These are phyloP conservation scores for Delichon dasypus DNA, from an alignment of 2,797 vertebrate genomes.

Conservation along the genomic window DNA sequence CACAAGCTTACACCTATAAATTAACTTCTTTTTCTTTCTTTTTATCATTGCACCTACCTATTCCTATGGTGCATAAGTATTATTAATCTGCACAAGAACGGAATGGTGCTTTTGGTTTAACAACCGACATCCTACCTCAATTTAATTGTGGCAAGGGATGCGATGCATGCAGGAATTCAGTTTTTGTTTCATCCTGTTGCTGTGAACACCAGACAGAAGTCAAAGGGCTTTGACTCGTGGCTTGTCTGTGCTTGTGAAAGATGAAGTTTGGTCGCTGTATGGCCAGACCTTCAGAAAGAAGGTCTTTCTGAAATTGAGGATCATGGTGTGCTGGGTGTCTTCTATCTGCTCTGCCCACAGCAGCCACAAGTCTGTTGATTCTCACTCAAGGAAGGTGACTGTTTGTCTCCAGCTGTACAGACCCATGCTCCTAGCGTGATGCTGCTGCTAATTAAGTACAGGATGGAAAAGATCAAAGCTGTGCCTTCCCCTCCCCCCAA, in stretches of 20 bases:
- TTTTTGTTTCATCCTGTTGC: not conserved
- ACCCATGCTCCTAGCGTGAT: not conserved
- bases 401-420: not conserved
- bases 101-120: not conserved
- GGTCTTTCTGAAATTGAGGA: not conserved
- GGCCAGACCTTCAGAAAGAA: not conserved
- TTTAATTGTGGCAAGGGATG: not conserved
- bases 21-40: not conserved
- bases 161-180: not conserved
- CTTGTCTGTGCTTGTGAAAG: not conserved
- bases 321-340: not conserved
- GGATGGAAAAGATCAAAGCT: not conserved
- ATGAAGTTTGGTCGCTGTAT: not conserved
- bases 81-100: not conserved
- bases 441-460: not conserved
- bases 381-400: not conserved
- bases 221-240: not conserved
- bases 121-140: not conserved
- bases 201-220: not conserved
- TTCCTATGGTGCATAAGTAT: not conserved
- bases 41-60: not conserved
- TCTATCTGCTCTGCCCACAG: not conserved
- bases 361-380: fast-evolving
- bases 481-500: not conserved
- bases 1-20: not conserved